phyloP scores from a whole-genome alignment of 2,113 vertebrate genomes.

The Sisor rabdophorus region DNA sequence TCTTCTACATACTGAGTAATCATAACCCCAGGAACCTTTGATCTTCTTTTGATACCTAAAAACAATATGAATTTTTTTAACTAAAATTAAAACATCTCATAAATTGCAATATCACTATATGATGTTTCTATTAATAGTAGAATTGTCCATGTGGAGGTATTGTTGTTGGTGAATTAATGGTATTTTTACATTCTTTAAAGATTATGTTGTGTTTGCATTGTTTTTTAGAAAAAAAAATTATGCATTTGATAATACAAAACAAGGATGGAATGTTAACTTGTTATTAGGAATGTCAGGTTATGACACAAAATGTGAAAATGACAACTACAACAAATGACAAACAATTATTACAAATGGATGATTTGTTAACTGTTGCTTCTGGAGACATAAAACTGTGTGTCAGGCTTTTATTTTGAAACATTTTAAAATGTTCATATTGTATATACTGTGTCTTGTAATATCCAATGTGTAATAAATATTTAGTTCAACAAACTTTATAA shows the following conservation, averaged over 20 bases:
- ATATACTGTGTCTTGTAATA: not conserved
- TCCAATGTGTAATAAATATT: not conserved
- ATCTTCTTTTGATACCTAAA: conserved; percentile 72
- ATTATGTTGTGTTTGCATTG: not conserved
- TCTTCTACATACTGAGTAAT: conserved; percentile 77
- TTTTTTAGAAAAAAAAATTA: not conserved
- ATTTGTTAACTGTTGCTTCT: not conserved
- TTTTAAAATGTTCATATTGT: not conserved
- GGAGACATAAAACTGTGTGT: not conserved
- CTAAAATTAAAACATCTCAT: too few species aligned
- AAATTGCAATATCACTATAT: not conserved
- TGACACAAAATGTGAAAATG: not conserved
- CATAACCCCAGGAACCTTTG: conserved; percentile 78
- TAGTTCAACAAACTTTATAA: too few species aligned
- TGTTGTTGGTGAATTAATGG: not conserved
- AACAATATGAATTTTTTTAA: conserved; percentile 17
- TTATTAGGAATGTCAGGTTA: not conserved
- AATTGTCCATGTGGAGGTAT: not conserved
- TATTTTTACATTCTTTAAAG: not conserved
- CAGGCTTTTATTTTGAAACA: not conserved
- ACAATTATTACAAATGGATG: not conserved
- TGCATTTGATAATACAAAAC: not conserved
- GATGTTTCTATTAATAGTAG: not conserved
- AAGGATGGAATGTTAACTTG: not conserved
- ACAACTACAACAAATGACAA: not conserved